Evolutionary conservation across 2,888 invertebrate genomes (phyloP).

Genomic region (Agrochola lychnidis): DNA sequence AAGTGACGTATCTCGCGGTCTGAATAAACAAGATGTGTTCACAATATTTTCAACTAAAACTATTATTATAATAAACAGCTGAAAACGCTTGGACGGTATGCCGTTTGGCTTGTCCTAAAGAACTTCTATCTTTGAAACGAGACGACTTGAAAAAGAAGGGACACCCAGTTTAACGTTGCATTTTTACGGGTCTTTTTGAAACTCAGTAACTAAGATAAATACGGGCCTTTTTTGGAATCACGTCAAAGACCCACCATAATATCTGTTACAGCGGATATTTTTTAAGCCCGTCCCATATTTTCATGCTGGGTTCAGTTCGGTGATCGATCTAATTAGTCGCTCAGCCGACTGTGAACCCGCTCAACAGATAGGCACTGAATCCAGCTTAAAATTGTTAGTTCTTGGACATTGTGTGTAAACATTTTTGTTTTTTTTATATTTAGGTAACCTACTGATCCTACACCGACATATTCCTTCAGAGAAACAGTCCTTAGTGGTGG

Average conservation of each 20-base stretch:
- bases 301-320: conserved; percentile 58
- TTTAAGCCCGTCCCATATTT: conserved; percentile 47
- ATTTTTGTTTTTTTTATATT: conserved; percentile 3
- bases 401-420: background rate
- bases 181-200: background rate
- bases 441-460: background rate
- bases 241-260: background rate
- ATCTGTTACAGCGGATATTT: conserved; percentile 26
- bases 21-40: conserved; percentile 13
- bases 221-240: conserved; percentile 6
- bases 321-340: conserved; percentile 73
- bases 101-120: no score
- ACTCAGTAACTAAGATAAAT: background rate
- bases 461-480: background rate
- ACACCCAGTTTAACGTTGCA: no score
- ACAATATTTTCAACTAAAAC: conserved; percentile 17
- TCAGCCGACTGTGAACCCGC: conserved; percentile 65
- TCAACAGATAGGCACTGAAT: conserved; percentile 49
- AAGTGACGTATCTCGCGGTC: background rate
- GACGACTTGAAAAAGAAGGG: background rate
- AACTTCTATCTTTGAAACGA: no score
- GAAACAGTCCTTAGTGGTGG: background rate
- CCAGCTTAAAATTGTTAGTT: conserved; percentile 52
- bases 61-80: no score
- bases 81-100: no score